A percentile compares a stretch with the other conserved stretches of the same genome.
Conservation (phyloP, 2,888 invertebrate species). For the Spisula subtruncata region DNA sequence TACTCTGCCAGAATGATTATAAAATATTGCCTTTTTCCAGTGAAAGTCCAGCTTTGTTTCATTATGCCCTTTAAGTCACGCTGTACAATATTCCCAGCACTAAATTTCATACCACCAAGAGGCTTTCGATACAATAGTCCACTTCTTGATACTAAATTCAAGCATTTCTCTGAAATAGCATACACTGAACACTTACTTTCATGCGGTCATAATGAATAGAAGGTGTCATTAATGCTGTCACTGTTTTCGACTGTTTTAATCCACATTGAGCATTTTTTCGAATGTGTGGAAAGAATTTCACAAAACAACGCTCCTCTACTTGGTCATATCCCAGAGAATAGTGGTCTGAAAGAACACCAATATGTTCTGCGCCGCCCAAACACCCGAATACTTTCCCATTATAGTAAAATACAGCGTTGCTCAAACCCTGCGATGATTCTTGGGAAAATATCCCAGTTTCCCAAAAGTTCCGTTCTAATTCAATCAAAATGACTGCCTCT, state of each 20-base stretch:
- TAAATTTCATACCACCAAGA: background rate
- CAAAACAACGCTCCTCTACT: background rate
- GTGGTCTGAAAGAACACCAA: background rate
- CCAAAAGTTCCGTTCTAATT: slow-evolving; percentile 23
- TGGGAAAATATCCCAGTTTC: background rate
- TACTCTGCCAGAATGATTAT: slow-evolving; percentile 27
- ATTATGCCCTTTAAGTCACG: slow-evolving; percentile 2
- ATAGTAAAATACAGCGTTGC: slow-evolving; percentile 47
- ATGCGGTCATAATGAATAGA: slow-evolving; percentile 19
- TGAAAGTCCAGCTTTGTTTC: slow-evolving; percentile 34
- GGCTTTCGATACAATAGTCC: slow-evolving; percentile 19
- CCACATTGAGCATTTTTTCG: slow-evolving; percentile 35
- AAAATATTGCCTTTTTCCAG: background rate
- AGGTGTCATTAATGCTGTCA: background rate
- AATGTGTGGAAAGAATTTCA: slow-evolving; percentile 17
- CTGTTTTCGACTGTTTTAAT: background rate
- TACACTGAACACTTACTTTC: background rate
- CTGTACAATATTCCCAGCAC: background rate
- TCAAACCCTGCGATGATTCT: background rate
- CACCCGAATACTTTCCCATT: slow-evolving; percentile 40
- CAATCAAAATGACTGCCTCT: slow-evolving; percentile 31
- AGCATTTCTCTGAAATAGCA: background rate
- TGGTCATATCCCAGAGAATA: background rate
- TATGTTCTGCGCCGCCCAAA: slow-evolving; percentile 27
- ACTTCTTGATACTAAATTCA: background rate